phyloP scores from a whole-genome alignment of 2,888 invertebrate species.

The Polydrusus tereticollis region DNA sequence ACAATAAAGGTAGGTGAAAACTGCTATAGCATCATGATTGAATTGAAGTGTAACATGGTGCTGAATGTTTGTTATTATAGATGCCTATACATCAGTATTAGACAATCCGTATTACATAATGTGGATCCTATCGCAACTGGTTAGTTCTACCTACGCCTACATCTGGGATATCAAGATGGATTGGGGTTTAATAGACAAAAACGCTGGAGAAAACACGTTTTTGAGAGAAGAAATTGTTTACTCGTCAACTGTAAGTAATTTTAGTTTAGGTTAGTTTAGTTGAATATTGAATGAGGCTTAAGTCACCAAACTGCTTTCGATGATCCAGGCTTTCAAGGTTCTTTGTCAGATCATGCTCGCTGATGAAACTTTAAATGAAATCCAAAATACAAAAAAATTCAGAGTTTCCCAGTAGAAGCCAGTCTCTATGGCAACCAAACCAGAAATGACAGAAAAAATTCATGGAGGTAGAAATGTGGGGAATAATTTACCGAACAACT shows the following conservation, averaged over 20 bases:
- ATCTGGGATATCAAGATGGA: constrained; percentile 92
- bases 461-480: too few species aligned
- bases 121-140: constrained; percentile 77
- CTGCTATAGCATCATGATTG: background rate
- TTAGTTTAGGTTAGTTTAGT: background rate
- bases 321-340: too few species aligned
- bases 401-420: too few species aligned
- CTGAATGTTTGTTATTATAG: constrained; percentile 60
- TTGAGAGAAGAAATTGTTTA: constrained; percentile 86
- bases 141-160: constrained; percentile 84
- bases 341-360: too few species aligned
- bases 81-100: constrained; percentile 67
- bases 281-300: background rate
- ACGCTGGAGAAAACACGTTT: constrained; percentile 81
- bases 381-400: too few species aligned
- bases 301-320: too few species aligned
- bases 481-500: too few species aligned
- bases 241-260: constrained; percentile 75
- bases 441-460: too few species aligned
- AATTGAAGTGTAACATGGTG: background rate
- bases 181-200: constrained; percentile 85
- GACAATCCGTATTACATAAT: constrained; percentile 78
- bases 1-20: constrained; percentile 61
- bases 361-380: too few species aligned
- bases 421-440: too few species aligned